Evolutionary conservation across 2,113 vertebrate genomes (phyloP), one percentile per base, ranked within the genome.

Genomic region (Poicephalus gulielmi): DNA sequence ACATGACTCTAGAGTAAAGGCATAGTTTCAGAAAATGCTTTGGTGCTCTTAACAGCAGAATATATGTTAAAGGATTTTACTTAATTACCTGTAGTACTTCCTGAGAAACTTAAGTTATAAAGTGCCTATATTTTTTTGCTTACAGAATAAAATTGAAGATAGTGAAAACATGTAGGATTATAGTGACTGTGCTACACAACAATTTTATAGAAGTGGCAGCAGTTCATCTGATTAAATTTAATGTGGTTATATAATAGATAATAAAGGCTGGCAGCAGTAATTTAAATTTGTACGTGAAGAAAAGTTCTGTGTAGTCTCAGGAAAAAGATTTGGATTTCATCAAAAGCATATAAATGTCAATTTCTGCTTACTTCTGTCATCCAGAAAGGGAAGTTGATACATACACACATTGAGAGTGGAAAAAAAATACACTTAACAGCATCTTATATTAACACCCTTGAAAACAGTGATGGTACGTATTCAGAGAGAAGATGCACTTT

Each of bases 261-360:
- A 88, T 83, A 73, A 92, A 90, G 67, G n/a, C 63, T 91, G 74
- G 39, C 84, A 96, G 70, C 67, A 88, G 63, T 83, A 83, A 80
- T 89, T 91, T 94, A 67, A 69, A 92, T 74, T 91, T 87, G 69
- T 90, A 85, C n/a, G 63, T 17, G 41, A 76, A 73, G n/a, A 95
- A 85, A 63, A 5, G 7, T 91, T 96, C 70, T 92, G 49, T 95
- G 46, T 85, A 67, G 84, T 93, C 71, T 93, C 53, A 43, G 31
- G 62, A 47, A 92, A 88, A 87, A 89, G 60, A 73, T 73, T 83
- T 90, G 44, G 57, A 79, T 95, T 89, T 94, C 43, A 96, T 95
- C 74, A 83, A 30, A 85, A 60, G 31, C 55, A 27, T 49, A 52
- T 73, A 76, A 79, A 76, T 87, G 77, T 41, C 63, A 82, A 18